Evolutionary conservation across 2,888 invertebrate species (phyloP).

Genomic region (Oscheius sp.): DNA sequence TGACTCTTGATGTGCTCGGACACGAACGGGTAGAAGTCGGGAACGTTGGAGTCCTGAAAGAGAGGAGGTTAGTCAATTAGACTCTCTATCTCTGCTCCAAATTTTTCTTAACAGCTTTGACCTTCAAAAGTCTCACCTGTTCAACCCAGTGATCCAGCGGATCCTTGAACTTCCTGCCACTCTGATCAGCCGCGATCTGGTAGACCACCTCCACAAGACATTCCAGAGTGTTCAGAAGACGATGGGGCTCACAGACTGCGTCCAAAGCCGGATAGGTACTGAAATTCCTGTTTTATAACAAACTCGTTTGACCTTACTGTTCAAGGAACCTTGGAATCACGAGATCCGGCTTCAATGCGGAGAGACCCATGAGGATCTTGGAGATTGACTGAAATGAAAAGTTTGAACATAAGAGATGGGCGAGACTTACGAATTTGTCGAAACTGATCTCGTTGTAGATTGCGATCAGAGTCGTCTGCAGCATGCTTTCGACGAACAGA

Average conservation of each 20-base stretch:
- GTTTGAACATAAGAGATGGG: not conserved
- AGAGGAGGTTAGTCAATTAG: not conserved
- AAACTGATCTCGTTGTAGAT: slow-evolving; percentile 31
- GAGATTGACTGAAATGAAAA: slow-evolving; percentile 11
- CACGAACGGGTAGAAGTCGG: slow-evolving; percentile 22
- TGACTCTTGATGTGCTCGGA: slow-evolving; percentile 13
- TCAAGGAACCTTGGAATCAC: slow-evolving; percentile 53
- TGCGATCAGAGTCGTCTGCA: slow-evolving; percentile 29
- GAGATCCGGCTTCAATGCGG: slow-evolving; percentile 43
- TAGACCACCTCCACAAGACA: slow-evolving; percentile 36
- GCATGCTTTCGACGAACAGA: slow-evolving; percentile 28
- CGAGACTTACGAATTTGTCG: slow-evolving; percentile 20
- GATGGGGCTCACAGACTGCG: slow-evolving; percentile 45
- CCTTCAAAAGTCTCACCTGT: slow-evolving; percentile 1
- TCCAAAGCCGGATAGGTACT: slow-evolving; percentile 42
- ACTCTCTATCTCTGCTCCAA: not conserved
- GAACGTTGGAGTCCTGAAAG: slow-evolving; percentile 8
- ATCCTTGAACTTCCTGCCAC: slow-evolving; percentile 8
- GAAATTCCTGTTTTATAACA: not conserved
- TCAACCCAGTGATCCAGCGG: slow-evolving; percentile 20
- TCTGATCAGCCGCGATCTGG: slow-evolving; percentile 38
- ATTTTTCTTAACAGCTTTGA: not conserved
- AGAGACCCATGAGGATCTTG: slow-evolving; percentile 40
- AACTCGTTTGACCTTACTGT: slow-evolving; percentile 39
- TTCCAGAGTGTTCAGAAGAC: slow-evolving; percentile 39